Evolutionary conservation across 2,797 vertebrate genomes (phyloP), one percentile per base, ranked within the genome.

Genomic region (Rhincodon typus): DNA sequence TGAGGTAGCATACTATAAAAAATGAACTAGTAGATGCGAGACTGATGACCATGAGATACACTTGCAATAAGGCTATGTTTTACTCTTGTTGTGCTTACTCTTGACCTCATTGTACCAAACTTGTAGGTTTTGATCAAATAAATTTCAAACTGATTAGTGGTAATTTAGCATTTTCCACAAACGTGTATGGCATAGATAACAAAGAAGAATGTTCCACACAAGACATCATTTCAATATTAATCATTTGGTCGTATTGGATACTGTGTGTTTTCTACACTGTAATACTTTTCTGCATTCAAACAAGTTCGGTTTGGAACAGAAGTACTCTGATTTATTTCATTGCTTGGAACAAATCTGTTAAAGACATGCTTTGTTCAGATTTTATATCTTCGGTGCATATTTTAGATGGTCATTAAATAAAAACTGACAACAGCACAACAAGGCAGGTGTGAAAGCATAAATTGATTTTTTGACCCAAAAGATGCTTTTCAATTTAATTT

Each of bases 191-290:
- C 94, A 74, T 50, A 94, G 25, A 74, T 94, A 74, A 94, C 69
- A 53, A 50, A 34, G 46, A 94, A 94, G n/a, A 93, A 93, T 30
- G 34, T n/a, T 93, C 66, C 21, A 7, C 62, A 25, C 6, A n/a
- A 93, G 19, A 66, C 93, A 95, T 97, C 96, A 96, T 96, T 97
- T 96, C 96, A 86, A 96, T 97, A 96, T 97, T 97, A 96, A 91
- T 84, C 95, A 96, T 97, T 96, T 97, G 97, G 97, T 96, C 96
- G 97, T 97, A 97, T 97, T 97, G 97, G 96, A 96, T 96, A 97
- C 96, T 96, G 97, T 96, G 96, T 96, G 96, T 96, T 97, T 97
- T 97, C 96, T 96, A 96, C 96, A 96, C 96, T 96, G 96, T 93
- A 96, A 6, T 96, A 96, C 96, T 96, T 97, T 97, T 96, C 94